Conservation (phyloP, 2,888 invertebrate genomes). For the Chrysolina americana region DNA sequence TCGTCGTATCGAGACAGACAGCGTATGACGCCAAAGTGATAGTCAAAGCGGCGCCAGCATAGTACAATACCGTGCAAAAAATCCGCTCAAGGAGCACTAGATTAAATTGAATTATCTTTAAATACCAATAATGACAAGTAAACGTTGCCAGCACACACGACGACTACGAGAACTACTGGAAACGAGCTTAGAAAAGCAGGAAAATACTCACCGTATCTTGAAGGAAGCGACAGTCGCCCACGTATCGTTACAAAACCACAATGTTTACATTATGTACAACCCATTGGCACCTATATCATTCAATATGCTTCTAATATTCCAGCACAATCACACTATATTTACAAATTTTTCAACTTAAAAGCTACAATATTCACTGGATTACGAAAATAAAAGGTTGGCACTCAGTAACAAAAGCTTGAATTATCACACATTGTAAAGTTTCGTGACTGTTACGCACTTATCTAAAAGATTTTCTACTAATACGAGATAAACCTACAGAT, state of each 20-base stretch:
- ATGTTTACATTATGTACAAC: slow-evolving; percentile 55
- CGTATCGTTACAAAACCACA: slow-evolving; percentile 49
- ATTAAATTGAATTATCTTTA: slow-evolving; percentile 19
- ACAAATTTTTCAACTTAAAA: slow-evolving; percentile 32
- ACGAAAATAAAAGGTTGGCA: slow-evolving; percentile 56
- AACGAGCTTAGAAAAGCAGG: slow-evolving; percentile 29
- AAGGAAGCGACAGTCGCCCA: slow-evolving; percentile 56
- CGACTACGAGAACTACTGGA: background rate
- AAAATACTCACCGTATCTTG: slow-evolving; percentile 54
- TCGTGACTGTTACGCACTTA: slow-evolving; percentile 59
- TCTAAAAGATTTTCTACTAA: slow-evolving; percentile 59
- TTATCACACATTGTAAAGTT: slow-evolving; percentile 56
- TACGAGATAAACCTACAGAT: slow-evolving; percentile 61
- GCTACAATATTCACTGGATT: slow-evolving; percentile 46
- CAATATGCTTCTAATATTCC: slow-evolving; percentile 30
- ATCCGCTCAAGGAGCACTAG: slow-evolving; percentile 46
- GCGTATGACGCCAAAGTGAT: slow-evolving; percentile 71
- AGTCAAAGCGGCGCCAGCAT: slow-evolving; percentile 69
- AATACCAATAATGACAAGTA: slow-evolving; percentile 6
- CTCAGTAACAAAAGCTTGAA: slow-evolving; percentile 54
- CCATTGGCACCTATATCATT: slow-evolving; percentile 33
- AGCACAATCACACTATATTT: slow-evolving; percentile 48
- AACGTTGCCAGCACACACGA: slow-evolving; percentile 16
- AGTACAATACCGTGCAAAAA: slow-evolving; percentile 69
- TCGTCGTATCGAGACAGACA: slow-evolving; percentile 65